Evolutionary conservation across 2,797 vertebrate species (phyloP).

Genomic region (Novumbra hubbsi): DNA sequence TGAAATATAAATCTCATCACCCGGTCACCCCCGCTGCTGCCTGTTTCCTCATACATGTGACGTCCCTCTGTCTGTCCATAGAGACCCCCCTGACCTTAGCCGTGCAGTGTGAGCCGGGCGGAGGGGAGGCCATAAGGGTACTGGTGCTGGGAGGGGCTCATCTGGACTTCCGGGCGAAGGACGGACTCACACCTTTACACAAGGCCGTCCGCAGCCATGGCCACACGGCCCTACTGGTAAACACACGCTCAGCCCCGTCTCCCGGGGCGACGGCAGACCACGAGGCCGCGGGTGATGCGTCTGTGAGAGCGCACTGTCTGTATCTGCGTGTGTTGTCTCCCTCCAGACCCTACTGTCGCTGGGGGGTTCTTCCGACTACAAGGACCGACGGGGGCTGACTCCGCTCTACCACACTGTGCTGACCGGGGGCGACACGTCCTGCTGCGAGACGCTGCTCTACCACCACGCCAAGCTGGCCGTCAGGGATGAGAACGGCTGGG

Average conservation of each 20-base stretch:
- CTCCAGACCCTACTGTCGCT: constrained; percentile 79
- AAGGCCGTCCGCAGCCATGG: constrained; percentile 87
- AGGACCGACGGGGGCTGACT: constrained; percentile 89
- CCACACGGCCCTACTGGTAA: constrained; percentile 88
- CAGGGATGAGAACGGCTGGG: constrained; percentile 93
- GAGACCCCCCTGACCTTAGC: constrained; percentile 90
- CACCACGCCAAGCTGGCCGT: constrained; percentile 84
- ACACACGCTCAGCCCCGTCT: constrained; percentile 13
- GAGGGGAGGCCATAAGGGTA: constrained; percentile 85
- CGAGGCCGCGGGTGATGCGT: neutral
- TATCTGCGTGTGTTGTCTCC: neutral
- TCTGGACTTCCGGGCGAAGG: constrained; percentile 90
- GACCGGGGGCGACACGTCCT: constrained; percentile 91
- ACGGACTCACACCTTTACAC: constrained; percentile 89
- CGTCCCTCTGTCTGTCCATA: constrained; percentile 45
- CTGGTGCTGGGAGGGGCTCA: constrained; percentile 88
- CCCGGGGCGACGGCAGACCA: too few species aligned
- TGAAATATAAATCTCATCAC: neutral
- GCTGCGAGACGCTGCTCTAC: constrained; percentile 90
- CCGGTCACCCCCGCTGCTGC: neutral
- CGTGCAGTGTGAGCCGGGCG: constrained; percentile 86
- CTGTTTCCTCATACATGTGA: neutral
- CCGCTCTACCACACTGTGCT: constrained; percentile 94
- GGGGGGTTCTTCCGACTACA: constrained; percentile 92
- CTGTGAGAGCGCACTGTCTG: neutral